Evolutionary conservation across 2,797 vertebrate species (phyloP).

Genomic region (Microtus obscurus): DNA sequence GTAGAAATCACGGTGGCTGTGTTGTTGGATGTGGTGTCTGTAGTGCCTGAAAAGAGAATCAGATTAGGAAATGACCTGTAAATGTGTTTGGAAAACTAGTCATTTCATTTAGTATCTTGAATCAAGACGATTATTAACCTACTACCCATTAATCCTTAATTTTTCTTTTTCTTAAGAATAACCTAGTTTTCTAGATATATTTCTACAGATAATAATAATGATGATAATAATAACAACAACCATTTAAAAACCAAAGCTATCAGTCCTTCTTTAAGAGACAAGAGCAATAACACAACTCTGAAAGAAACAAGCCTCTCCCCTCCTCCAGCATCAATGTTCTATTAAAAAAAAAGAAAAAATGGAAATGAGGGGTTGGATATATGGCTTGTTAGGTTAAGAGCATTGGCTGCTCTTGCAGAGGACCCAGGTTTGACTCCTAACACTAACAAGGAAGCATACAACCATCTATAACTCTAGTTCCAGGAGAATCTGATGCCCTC

Average conservation of each 20-base stretch:
- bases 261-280: neutral
- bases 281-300: neutral
- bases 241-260: neutral
- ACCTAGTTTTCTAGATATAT: neutral
- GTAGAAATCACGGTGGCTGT: conserved; percentile 97
- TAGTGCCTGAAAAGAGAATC: conserved; percentile 90
- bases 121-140: neutral
- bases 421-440: neutral
- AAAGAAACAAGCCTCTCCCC: neutral
- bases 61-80: conserved; percentile 55
- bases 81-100: neutral
- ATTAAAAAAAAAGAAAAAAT: neutral
- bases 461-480: neutral
- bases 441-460: neutral
- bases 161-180: neutral
- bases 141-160: neutral
- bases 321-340: neutral
- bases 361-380: neutral
- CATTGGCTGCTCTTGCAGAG: neutral
- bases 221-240: neutral
- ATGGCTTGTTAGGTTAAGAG: neutral
- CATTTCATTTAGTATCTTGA: neutral
- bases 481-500: neutral
- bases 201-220: neutral
- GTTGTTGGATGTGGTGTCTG: conserved; percentile 92